Percentiles rank a stretch among this genome's conserved stretches.
Conservation (phyloP, 2,113 vertebrate genomes). For the Gadus chalcogrammus region DNA sequence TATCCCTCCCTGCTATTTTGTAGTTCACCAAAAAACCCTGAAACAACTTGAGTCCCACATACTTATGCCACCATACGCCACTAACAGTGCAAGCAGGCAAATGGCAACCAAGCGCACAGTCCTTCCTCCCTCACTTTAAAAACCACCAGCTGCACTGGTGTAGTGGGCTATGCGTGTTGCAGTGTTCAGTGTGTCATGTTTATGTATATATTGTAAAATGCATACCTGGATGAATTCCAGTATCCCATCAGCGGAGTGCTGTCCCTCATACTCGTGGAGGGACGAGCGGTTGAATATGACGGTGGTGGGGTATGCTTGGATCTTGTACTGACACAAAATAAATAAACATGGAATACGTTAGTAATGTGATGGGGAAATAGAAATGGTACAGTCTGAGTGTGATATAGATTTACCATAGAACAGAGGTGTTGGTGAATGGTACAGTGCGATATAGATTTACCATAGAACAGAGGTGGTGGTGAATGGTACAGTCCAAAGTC, state of each 20-base stretch:
- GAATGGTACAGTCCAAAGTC: conserved; percentile 93
- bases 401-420: conserved; percentile 76
- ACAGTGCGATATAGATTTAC: conserved; percentile 78
- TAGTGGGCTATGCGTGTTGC: not conserved
- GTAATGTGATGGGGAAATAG: not conserved
- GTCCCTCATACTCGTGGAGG: conserved; percentile 91
- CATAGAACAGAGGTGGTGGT: conserved; percentile 87
- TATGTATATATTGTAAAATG: not conserved
- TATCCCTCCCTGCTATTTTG: no score
- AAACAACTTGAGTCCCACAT: no score
- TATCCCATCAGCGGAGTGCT: conserved; percentile 91
- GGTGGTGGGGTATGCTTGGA: conserved; percentile 95
- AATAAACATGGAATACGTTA: not conserved
- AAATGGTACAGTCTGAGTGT: conserved; percentile 1
- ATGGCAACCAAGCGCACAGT: no score
- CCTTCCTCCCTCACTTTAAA: no score
- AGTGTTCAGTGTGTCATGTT: not conserved
- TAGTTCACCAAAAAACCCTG: no score
- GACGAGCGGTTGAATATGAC: conserved; percentile 93
- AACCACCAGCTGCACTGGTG: no score
- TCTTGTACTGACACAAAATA: conserved; percentile 82
- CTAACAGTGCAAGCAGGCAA: no score
- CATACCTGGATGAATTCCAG: conserved; percentile 93
- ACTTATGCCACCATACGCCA: no score
- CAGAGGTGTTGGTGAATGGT: conserved; percentile 91